Conservation (phyloP, 64 coral and sea anemone species). For the Stylophora pistillata region DNA sequence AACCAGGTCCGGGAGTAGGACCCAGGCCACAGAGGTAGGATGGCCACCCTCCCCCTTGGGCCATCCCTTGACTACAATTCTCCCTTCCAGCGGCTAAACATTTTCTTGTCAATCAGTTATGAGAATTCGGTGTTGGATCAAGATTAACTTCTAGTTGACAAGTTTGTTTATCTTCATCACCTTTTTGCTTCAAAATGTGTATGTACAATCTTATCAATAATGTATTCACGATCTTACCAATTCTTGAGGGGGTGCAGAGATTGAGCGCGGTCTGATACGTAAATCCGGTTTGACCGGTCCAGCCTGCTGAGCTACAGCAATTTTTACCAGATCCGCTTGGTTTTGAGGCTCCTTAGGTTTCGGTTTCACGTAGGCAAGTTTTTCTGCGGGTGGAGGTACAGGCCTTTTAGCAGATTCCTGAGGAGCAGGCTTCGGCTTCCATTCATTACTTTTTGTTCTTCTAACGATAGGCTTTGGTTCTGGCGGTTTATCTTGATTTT, state of each 20-base stretch:
- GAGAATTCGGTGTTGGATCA: too few species aligned
- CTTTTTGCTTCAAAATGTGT: too few species aligned
- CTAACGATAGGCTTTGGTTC: background rate
- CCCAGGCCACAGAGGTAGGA: too few species aligned
- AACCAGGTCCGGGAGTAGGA: too few species aligned
- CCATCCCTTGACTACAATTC: too few species aligned
- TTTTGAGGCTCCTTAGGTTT: constrained; percentile 39
- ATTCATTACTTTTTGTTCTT: constrained; percentile 14
- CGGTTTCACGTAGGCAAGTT: background rate
- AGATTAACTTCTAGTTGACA: too few species aligned
- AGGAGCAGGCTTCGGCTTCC: constrained; percentile 2
- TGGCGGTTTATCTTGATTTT: constrained; percentile 21
- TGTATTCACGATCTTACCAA: background rate
- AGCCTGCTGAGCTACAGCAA: constrained; percentile 11
- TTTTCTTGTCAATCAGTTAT: too few species aligned
- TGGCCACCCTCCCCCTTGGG: too few species aligned
- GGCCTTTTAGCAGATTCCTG: background rate
- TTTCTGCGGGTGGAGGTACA: background rate
- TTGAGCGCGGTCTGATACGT: background rate
- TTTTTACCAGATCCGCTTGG: constrained; percentile 31
- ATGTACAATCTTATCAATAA: background rate
- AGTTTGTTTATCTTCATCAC: too few species aligned
- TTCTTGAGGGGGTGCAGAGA: background rate
- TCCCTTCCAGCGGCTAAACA: too few species aligned
- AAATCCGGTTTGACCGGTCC: constrained; percentile 11